Conservation (phyloP, 2,113 vertebrate species). For the Microcebus jonahi region DNA sequence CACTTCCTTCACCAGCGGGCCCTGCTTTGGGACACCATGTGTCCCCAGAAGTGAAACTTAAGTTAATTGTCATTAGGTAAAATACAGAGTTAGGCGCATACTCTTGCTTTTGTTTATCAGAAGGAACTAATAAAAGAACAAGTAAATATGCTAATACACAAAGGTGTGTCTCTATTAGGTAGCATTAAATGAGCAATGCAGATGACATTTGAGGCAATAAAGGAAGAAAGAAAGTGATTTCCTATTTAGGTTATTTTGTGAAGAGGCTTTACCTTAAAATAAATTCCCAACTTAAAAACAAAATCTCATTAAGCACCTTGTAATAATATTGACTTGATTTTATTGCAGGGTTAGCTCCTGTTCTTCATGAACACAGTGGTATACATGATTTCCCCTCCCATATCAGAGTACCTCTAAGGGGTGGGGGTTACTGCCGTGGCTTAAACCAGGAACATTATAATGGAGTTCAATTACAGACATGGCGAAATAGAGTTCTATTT, state of each 20-base stretch:
- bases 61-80: not conserved
- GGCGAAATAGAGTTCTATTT: slow-evolving; percentile 6
- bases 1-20: not conserved
- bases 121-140: not conserved
- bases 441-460: not conserved
- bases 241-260: not conserved
- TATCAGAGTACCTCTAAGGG: not conserved
- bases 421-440: not conserved
- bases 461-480: not conserved
- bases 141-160: not conserved
- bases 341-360: not conserved
- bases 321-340: not conserved
- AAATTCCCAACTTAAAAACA: not conserved
- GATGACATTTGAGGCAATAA: not conserved
- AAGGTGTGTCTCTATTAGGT: not conserved
- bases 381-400: not conserved
- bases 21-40: not conserved
- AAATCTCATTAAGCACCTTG: not conserved
- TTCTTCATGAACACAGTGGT: not conserved
- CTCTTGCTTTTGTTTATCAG: not conserved
- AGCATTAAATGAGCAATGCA: not conserved
- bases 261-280: not conserved
- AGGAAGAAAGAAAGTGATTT: not conserved
- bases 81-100: not conserved
- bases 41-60: not conserved